Percentiles rank a stretch among this genome's conserved stretches.
These are phyloP conservation scores for Magallana gigas DNA, from an alignment of 1,140 invertebrate species.

Conservation along the genomic window DNA sequence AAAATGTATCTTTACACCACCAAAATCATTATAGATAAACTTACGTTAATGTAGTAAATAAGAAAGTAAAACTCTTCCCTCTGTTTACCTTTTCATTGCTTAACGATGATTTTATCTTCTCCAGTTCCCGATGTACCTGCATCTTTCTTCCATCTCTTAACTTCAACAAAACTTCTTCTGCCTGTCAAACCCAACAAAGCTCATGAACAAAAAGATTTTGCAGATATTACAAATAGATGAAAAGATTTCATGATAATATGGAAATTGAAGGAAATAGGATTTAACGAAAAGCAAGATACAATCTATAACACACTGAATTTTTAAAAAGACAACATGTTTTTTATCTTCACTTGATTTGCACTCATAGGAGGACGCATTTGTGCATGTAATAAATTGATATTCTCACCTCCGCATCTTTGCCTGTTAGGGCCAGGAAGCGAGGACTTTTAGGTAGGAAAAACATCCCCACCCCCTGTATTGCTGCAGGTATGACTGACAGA, in stretches of 20 bases:
- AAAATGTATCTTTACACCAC: no score
- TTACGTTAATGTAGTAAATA: no score
- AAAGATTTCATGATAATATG: no score
- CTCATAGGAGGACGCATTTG: no score
- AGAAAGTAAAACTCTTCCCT: no score
- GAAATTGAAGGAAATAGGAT: no score
- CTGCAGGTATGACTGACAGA: slow-evolving; percentile 70
- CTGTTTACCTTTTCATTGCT: slow-evolving; percentile 44
- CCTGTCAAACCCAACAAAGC: slow-evolving; percentile 45
- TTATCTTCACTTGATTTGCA: no score
- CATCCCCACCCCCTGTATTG: slow-evolving; percentile 75
- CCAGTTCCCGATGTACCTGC: slow-evolving; percentile 49
- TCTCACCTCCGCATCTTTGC: slow-evolving; percentile 61
- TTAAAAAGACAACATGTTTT: no score
- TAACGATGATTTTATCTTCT: slow-evolving; percentile 51
- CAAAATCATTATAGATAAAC: no score
- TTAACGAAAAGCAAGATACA: no score
- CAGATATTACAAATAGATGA: neutral
- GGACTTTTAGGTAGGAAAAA: slow-evolving; percentile 74
- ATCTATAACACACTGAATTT: no score
- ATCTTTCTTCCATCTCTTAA: slow-evolving; percentile 46
- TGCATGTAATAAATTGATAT: neutral
- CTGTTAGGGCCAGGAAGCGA: slow-evolving; percentile 73
- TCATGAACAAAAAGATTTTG: neutral
- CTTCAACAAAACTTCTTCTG: slow-evolving; percentile 47